Percentiles rank a stretch among this genome's conserved stretches.
These are phyloP conservation scores for Hyles vespertilio DNA, from an alignment of 1,140 invertebrate species.

Conservation along the genomic window DNA sequence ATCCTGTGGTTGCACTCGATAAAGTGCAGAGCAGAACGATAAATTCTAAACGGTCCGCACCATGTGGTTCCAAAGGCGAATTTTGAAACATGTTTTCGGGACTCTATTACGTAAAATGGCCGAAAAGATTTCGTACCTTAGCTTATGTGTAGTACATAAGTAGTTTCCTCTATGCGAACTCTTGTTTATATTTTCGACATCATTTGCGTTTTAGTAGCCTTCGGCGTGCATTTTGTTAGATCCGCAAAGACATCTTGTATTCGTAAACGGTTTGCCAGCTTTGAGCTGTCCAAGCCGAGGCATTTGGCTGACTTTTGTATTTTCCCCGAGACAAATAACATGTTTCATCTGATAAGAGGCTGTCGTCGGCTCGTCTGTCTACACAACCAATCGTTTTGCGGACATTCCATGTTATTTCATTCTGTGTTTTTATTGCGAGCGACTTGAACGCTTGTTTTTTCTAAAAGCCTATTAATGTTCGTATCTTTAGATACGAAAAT, in stretches of 20 bases:
- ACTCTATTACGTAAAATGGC: too few relatives aligned
- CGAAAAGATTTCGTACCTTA: too few relatives aligned
- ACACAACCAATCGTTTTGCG: conserved; percentile 46
- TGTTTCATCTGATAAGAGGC: conserved; percentile 58
- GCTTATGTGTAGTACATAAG: too few relatives aligned
- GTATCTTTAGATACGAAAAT: not conserved
- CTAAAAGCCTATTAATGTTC: conserved; percentile 24
- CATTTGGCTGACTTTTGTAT: conserved; percentile 48
- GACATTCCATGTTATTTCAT: conserved; percentile 39
- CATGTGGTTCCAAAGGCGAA: too few relatives aligned
- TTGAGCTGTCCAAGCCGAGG: conserved; percentile 36
- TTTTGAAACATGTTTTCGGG: too few relatives aligned
- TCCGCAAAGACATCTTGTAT: conserved; percentile 32
- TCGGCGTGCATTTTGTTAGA: conserved; percentile 20
- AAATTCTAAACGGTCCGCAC: too few relatives aligned
- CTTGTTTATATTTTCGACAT: conserved; percentile 6
- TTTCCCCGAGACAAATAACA: conserved; percentile 54
- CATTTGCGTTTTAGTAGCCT: conserved; percentile 11
- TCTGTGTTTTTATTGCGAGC: conserved; percentile 40
- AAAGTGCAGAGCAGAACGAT: too few relatives aligned
- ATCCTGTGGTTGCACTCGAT: too few relatives aligned
- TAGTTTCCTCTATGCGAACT: too few relatives aligned
- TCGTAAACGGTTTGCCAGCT: conserved; percentile 34
- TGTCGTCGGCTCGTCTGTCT: conserved; percentile 58
- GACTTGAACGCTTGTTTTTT: conserved; percentile 21